phyloP scores from a whole-genome alignment of 2,113 vertebrate species.

The Brienomyrus brachyistius region DNA sequence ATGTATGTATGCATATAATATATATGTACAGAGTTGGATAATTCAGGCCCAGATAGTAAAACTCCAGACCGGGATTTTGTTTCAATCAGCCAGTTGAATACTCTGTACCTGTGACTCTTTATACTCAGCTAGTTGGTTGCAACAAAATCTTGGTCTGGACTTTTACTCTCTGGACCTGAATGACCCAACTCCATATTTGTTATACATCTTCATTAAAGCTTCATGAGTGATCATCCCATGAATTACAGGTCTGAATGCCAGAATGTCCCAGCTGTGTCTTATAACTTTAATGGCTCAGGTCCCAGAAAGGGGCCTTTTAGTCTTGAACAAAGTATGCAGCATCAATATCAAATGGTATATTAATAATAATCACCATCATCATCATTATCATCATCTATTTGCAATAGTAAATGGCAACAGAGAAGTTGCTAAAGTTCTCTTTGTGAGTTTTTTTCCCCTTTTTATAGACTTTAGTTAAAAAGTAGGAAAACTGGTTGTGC shows the following conservation, averaged over 20 bases:
- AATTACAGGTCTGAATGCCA: not conserved
- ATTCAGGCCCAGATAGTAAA: no score
- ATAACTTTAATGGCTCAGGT: not conserved
- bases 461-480: not conserved
- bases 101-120: no score
- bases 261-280: not conserved
- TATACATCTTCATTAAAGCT: not conserved
- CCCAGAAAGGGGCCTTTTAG: not conserved
- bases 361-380: not conserved
- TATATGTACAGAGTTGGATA: no score
- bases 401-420: not conserved
- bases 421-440: not conserved
- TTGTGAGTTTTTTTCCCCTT: not conserved
- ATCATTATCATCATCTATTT: not conserved
- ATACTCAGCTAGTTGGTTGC: no score
- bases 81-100: no score
- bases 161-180: no score
- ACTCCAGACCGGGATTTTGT: no score
- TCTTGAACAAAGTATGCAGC: not conserved
- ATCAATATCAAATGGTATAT: not conserved
- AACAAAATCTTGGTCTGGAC: no score
- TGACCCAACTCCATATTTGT: not conserved
- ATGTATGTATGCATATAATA: no score
- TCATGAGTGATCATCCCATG: not conserved
- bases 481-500: not conserved